These are phyloP conservation scores for Tetragonula carbonaria DNA, from an alignment of 2,888 invertebrate species.

Conservation along the genomic window DNA sequence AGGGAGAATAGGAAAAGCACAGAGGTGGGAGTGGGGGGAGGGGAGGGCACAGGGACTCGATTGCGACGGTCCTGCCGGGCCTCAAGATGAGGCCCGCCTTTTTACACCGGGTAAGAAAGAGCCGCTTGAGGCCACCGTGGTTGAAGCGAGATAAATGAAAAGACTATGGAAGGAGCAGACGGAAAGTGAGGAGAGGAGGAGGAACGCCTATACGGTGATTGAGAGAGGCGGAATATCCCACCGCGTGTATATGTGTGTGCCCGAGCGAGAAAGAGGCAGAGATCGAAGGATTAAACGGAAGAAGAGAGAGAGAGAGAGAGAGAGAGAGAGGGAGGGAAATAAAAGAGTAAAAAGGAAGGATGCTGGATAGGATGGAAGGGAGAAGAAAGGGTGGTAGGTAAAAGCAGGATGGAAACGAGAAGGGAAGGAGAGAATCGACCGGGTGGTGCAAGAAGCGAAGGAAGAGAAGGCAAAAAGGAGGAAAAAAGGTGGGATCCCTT, in stretches of 20 bases:
- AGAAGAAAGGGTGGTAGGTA: slow-evolving; percentile 36
- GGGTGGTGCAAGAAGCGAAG: slow-evolving; percentile 74
- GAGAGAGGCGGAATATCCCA: slow-evolving; percentile 4
- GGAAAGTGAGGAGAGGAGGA: slow-evolving; percentile 52
- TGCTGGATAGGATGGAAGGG: slow-evolving; percentile 35
- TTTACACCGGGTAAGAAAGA: slow-evolving; percentile 78
- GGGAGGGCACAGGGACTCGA: slow-evolving; percentile 45
- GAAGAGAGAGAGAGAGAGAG: slow-evolving; percentile 22
- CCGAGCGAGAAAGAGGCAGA: slow-evolving; percentile 28
- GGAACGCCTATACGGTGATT: slow-evolving; percentile 44
- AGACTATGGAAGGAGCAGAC: slow-evolving; percentile 58
- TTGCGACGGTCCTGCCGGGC: slow-evolving; percentile 73
- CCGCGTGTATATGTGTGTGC: background rate
- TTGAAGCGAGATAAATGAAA: slow-evolving; percentile 59
- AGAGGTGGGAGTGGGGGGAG: background rate
- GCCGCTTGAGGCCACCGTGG: slow-evolving; percentile 61
- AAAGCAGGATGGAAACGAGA: slow-evolving; percentile 51
- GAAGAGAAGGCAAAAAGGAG: slow-evolving; percentile 75
- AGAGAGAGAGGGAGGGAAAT: slow-evolving; percentile 36
- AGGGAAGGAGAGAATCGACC: slow-evolving; percentile 61
- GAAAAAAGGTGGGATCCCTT: slow-evolving; percentile 82
- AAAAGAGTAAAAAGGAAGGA: slow-evolving; percentile 54
- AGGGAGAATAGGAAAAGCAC: slow-evolving; percentile 19
- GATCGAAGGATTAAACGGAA: slow-evolving; percentile 53
- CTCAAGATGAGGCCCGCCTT: slow-evolving; percentile 77